phyloP scores from a whole-genome alignment of 2,113 vertebrate genomes.

The Cephalopterus ornatus region DNA sequence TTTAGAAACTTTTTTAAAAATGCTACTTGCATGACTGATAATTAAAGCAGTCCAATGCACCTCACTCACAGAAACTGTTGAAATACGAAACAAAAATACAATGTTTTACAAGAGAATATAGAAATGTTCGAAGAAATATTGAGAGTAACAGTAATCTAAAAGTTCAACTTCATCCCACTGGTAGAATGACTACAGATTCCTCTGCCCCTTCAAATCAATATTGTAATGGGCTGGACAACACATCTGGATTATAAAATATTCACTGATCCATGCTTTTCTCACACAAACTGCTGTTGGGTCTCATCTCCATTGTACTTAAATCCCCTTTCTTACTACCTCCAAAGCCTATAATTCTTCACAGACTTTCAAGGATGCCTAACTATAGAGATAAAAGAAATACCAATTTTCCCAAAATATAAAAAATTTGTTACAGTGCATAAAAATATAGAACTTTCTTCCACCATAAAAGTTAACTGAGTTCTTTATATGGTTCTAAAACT shows the following conservation, averaged over 20 bases:
- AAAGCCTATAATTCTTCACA: not conserved
- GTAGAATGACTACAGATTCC: not conserved
- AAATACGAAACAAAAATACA: not conserved
- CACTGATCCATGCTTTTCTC: not conserved
- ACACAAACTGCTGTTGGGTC: not conserved
- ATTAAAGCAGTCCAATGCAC: not conserved
- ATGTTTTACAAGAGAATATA: not conserved
- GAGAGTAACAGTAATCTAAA: not conserved
- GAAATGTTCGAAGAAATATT: not conserved
- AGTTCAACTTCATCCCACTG: not conserved
- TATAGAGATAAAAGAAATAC: not conserved
- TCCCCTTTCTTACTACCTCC: not conserved
- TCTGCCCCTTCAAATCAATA: not conserved
- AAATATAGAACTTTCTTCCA: not conserved
- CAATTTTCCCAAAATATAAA: not conserved
- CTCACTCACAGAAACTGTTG: not conserved
- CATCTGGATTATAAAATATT: not conserved
- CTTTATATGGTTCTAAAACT: not conserved
- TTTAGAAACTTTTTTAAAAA: not conserved
- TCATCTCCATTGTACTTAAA: not conserved
- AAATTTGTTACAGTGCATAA: not conserved
- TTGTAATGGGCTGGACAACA: not conserved
- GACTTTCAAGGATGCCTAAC: not conserved
- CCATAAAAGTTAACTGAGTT: not conserved
- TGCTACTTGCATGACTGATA: not conserved